These are phyloP conservation scores for Aleadryas rufinucha DNA, from an alignment of 2,113 vertebrate species.

Conservation along the genomic window DNA sequence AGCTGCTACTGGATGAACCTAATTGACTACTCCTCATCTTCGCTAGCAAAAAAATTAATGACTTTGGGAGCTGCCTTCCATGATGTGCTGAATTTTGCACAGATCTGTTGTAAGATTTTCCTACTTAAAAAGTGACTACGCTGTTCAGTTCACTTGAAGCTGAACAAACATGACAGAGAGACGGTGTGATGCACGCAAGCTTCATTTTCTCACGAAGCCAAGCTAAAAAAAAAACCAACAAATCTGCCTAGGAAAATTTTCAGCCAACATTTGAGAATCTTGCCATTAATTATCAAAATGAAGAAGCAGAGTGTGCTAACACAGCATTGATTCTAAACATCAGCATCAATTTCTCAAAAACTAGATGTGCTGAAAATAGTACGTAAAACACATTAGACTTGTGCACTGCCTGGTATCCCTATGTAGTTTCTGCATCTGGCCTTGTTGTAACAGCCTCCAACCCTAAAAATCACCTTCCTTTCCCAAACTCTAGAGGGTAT, in stretches of 20 bases:
- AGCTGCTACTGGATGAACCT: background rate
- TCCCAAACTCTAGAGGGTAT: background rate
- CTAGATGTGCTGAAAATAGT: background rate
- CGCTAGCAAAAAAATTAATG: background rate
- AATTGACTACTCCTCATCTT: background rate
- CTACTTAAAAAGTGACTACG: background rate
- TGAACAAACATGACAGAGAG: constrained; percentile 48
- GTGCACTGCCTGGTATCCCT: background rate
- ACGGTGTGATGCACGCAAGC: constrained; percentile 34
- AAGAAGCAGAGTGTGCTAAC: constrained; percentile 8
- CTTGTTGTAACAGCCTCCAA: background rate
- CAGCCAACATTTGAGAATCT: constrained; percentile 8
- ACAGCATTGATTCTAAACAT: background rate
- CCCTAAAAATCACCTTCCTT: background rate
- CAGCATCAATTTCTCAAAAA: constrained; percentile 6
- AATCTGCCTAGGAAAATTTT: background rate
- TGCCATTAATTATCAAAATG: background rate
- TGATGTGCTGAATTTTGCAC: background rate
- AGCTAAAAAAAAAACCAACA: background rate
- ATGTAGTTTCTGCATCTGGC: background rate
- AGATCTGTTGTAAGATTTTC: background rate
- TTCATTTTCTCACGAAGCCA: constrained; percentile 47
- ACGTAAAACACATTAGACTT: background rate
- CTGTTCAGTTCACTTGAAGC: constrained; percentile 18
- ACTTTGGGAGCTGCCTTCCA: background rate